Evolutionary conservation across 2,888 invertebrate species (phyloP).

Genomic region (Ormyrus pomaceus): DNA sequence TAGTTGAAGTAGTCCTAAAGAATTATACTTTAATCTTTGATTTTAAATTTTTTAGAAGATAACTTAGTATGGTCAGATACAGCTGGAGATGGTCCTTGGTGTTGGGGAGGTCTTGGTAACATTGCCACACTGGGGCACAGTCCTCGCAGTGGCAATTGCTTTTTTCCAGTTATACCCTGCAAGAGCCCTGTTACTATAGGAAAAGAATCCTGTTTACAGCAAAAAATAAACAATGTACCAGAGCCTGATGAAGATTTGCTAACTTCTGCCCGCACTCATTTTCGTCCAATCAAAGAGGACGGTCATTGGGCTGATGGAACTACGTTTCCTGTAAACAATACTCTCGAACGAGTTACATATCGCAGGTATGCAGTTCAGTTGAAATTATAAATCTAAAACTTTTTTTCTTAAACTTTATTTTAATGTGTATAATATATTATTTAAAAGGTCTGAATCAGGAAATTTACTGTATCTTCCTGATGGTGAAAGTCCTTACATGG

Average conservation of each 20-base stretch:
- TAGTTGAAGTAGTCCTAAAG: not conserved
- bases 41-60: conserved; percentile 63
- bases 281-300: conserved; percentile 86
- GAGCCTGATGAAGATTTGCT: conserved; percentile 83
- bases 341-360: conserved; percentile 81
- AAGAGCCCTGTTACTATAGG: conserved; percentile 65
- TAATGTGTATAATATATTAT: not conserved
- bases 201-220: conserved; percentile 62
- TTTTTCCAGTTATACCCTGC: conserved; percentile 79
- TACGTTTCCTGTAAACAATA: conserved; percentile 82
- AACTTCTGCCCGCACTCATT: conserved; percentile 88
- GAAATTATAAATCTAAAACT: not conserved
- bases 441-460: conserved; percentile 76
- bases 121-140: conserved; percentile 80
- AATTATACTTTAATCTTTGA: not conserved
- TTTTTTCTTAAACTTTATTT: not conserved
- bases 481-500: conserved; percentile 75
- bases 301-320: conserved; percentile 82
- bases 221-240: conserved; percentile 39
- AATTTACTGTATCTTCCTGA: conserved; percentile 72
- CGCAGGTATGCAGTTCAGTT: conserved; percentile 64
- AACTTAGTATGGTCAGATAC: conserved; percentile 71
- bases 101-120: conserved; percentile 75
- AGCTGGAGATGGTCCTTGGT: conserved; percentile 73
- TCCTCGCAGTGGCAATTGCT: conserved; percentile 79